A percentile compares a stretch with the other conserved stretches of the same genome.
These are phyloP conservation scores for Phyllotis vaccarum DNA, from an alignment of 2,797 vertebrate species.

Conservation along the genomic window DNA sequence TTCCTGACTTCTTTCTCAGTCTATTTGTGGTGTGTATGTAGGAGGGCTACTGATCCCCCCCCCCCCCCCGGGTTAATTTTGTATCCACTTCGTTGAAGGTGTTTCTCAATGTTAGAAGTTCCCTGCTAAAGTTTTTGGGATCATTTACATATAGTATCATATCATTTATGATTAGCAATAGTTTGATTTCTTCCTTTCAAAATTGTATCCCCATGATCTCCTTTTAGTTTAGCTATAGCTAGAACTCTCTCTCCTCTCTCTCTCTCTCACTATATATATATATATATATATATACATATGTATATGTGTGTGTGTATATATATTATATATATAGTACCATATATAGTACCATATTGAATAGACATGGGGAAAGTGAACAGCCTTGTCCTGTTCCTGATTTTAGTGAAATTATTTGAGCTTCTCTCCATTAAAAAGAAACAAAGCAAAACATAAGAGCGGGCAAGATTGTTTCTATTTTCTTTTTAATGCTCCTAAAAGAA, in stretches of 20 bases:
- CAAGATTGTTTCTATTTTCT: conserved; percentile 8
- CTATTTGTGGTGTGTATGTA: neutral
- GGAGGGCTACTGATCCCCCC: neutral
- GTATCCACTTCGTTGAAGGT: neutral
- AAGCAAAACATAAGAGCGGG: neutral
- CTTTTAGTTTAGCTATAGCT: too few relatives aligned
- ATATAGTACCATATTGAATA: too few relatives aligned
- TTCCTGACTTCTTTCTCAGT: neutral
- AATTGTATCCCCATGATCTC: too few relatives aligned
- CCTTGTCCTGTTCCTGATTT: too few relatives aligned
- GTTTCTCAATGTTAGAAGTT: neutral
- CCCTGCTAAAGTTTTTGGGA: neutral
- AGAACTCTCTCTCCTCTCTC: too few relatives aligned
- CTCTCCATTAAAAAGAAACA: neutral
- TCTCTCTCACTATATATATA: too few relatives aligned
- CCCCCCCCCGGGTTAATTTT: too few relatives aligned
- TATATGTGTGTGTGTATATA: too few relatives aligned
- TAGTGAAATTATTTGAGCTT: too few relatives aligned
- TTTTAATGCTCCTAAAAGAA: conserved; percentile 31
- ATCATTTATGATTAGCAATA: neutral
- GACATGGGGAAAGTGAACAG: too few relatives aligned
- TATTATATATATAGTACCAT: too few relatives aligned
- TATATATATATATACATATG: too few relatives aligned
- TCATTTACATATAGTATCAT: neutral
- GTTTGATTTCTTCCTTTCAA: neutral